A percentile compares a stretch with the other conserved stretches of the same genome.
Conservation (phyloP, 2,113 vertebrate species). For the Thinocorus orbignyianus region DNA sequence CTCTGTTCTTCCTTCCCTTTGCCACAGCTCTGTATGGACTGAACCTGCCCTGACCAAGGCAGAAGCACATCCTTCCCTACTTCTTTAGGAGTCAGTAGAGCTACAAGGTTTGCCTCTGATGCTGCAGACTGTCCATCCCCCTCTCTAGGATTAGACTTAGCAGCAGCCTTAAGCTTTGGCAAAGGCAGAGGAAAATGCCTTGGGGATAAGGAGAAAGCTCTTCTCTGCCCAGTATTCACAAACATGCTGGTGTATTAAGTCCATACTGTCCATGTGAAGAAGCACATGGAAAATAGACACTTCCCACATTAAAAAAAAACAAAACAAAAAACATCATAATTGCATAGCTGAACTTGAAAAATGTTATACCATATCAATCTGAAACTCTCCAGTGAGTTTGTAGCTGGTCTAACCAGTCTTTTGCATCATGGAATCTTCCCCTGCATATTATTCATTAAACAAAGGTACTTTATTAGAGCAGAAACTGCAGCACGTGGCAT, state of each 20-base stretch:
- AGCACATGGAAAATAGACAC: not conserved
- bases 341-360: not conserved
- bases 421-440: not conserved
- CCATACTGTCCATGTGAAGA: not conserved
- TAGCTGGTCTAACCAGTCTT: constrained; percentile 21
- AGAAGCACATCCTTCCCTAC: not conserved
- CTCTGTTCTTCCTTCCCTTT: not conserved
- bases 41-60: not conserved
- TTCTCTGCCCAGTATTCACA: not conserved
- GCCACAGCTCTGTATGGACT: not conserved
- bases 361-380: not conserved
- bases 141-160: not conserved
- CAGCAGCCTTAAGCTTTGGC: not conserved
- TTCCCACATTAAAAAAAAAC: not conserved
- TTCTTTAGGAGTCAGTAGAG: not conserved
- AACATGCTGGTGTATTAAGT: not conserved
- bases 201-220: not conserved
- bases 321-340: not conserved
- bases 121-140: not conserved
- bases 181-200: not conserved
- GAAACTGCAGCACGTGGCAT: not conserved
- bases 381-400: not conserved
- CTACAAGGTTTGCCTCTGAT: not conserved
- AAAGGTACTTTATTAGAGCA: constrained; percentile 22
- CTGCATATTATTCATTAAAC: not conserved